Evolutionary conservation across 2,113 vertebrate genomes (phyloP), one percentile per base, ranked within the genome.

Genomic region (Atractosteus spatula): DNA sequence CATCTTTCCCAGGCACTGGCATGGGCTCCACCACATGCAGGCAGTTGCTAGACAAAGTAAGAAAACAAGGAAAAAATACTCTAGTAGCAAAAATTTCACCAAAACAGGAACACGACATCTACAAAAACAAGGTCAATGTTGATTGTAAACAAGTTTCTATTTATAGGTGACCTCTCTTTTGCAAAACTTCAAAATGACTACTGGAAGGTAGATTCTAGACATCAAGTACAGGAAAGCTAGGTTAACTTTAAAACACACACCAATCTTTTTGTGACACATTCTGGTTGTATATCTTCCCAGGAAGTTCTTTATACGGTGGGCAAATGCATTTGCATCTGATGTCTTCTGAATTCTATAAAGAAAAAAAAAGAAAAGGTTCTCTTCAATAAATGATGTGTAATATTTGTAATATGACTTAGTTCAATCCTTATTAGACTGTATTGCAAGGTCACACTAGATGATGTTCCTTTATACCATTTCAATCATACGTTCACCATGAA

Each of bases 251-350:
- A 43, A 51, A 42, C 6, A 90, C 92, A 87, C 88, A 99, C 97
- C 97, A 99, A 84, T 99, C 96, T 84, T 99, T 99, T 76, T 99
- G 96, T 13, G 96, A 96, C 66, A 98, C 93, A 61, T 99, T 99
- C 85, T 96, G 94, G 77, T 97, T 98, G 91, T 95, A 99, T 85
- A 99, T 98, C 29, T 93, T 84, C 1, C 97, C 97, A 0, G 89
- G 82, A 7, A 94, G 83, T 0, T 98, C 96, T 90, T 94, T 98
- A 89, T 99, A 99, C 0, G 97, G 97, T 7, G 97, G 97, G 75
- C 97, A 99, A 85, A 98, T 98, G 79, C 97, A 99, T 82, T 98
- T 99, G 88, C 97, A 99, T 51, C 97, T 91, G 57, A 94, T 94
- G 85, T 99, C 97, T 71, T 96, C 94, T 1, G 93, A 95, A 80